These are phyloP conservation scores for Acromyrmex charruanus DNA, from an alignment of 1,140 invertebrate species.

Conservation along the genomic window DNA sequence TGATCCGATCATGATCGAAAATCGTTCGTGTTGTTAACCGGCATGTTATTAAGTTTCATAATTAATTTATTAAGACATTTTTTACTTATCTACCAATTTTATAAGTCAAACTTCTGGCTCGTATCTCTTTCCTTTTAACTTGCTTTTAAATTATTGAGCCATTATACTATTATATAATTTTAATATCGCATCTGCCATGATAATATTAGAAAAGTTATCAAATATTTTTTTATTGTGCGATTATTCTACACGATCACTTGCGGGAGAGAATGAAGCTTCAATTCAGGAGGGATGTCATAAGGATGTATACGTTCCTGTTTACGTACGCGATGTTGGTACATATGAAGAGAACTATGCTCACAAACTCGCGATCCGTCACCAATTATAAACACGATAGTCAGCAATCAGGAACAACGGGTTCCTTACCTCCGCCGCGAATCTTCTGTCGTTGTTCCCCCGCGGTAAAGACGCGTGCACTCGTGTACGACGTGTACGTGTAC, in stretches of 20 bases:
- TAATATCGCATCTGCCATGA: background rate
- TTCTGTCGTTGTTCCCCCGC: slow-evolving; percentile 38
- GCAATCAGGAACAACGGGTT: slow-evolving; percentile 80
- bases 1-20: too few species aligned
- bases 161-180: too few species aligned
- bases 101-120: too few species aligned
- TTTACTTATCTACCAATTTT: too few species aligned
- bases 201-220: background rate
- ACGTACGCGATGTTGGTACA: background rate
- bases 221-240: background rate
- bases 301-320: background rate
- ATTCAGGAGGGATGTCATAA: background rate
- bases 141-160: too few species aligned
- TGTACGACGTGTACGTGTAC: slow-evolving; percentile 54
- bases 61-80: too few species aligned
- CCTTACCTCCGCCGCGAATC: slow-evolving; percentile 41
- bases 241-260: background rate
- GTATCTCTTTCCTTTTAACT: too few species aligned
- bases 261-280: background rate
- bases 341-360: background rate
- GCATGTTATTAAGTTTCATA: too few species aligned
- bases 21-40: too few species aligned
- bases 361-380: slow-evolving; percentile 73
- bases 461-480: slow-evolving; percentile 38
- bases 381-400: slow-evolving; percentile 82